Conservation (phyloP, 2,888 invertebrate species). For the Alloscopus bannaensis region DNA sequence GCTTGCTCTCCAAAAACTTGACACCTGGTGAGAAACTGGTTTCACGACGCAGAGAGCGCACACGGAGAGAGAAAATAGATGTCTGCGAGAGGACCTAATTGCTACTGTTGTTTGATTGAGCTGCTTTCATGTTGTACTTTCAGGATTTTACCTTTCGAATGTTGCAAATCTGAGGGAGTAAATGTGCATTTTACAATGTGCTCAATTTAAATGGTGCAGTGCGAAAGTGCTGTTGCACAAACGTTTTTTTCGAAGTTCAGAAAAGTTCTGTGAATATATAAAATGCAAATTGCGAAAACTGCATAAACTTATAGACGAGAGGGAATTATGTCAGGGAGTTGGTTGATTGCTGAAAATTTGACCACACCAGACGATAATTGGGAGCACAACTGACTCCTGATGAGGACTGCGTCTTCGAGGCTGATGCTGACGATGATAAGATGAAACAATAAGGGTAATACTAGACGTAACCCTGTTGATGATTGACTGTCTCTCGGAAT, state of each 20-base stretch:
- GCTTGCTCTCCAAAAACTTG: constrained; percentile 39
- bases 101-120: constrained; percentile 64
- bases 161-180: constrained; percentile 26
- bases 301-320: no score
- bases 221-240: no score
- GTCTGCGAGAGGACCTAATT: constrained; percentile 61
- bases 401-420: background rate
- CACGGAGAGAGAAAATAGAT: constrained; percentile 47
- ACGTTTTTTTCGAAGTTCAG: no score
- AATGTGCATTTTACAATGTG: constrained; percentile 41
- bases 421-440: background rate
- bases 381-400: constrained; percentile 8
- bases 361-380: constrained; percentile 51
- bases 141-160: constrained; percentile 16
- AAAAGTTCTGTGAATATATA: no score
- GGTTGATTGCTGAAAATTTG: constrained; percentile 41
- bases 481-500: no score
- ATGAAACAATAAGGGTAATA: no score
- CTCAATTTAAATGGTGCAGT: constrained; percentile 13
- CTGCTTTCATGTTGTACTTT: constrained; percentile 57
- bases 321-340: constrained; percentile 3
- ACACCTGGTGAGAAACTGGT: constrained; percentile 63
- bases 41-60: constrained; percentile 39
- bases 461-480: no score
- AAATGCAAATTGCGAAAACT: constrained; percentile 13